Base-by-base conservation (phyloP, 2,797 vertebrate species). In the Siniperca obscura region DNA sequence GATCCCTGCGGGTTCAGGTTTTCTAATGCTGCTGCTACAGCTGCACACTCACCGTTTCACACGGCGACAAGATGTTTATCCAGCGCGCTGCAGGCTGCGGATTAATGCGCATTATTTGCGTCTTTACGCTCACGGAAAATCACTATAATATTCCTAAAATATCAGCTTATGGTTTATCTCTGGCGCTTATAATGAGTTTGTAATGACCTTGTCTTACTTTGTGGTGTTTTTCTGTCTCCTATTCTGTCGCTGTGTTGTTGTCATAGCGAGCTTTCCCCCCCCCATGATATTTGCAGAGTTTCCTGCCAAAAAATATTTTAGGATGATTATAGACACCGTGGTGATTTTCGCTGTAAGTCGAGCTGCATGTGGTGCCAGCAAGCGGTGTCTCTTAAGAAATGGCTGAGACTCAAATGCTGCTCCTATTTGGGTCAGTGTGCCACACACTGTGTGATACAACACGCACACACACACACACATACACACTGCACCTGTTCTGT, bases 351-450 rank as follows among this genome's bases (percentile, higher is more conserved):
- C 42, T 17, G 3, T 34, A 59, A 79, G 40, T 67, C 6, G 76
- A 13, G 25, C 22, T 70, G 61, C 30, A 7, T 40, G 25, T 27
- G 46, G 67, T 72, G 86, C 80, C 86, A 88, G 21, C 5, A 12
- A 64, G 56, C 0, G 9, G 55, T 1, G 66, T 70, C 22, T 71
- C 19, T 16, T 60, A 67, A 71, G 62, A 78, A 61, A 16, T 61
- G 81, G 59, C 70, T 48, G 72, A 68, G 56, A 44, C 42, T 84
- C 80, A 82, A 40, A 60, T 27, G 72, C 59, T 34, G 25, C 56
- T 73, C 0, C 25, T 76, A 87, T 86, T 57, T 92, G 86, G 91
- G 89, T 91, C 85, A 92, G 78, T 90, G 85, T 84, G 91, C 59
- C 85, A 79, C 88, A 62, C 64, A 66, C 59, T 46, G 67, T 46